Percentiles rank a stretch among this genome's conserved stretches.
Conservation (phyloP, 2,797 vertebrate species). For the Neoniphon sammara region DNA sequence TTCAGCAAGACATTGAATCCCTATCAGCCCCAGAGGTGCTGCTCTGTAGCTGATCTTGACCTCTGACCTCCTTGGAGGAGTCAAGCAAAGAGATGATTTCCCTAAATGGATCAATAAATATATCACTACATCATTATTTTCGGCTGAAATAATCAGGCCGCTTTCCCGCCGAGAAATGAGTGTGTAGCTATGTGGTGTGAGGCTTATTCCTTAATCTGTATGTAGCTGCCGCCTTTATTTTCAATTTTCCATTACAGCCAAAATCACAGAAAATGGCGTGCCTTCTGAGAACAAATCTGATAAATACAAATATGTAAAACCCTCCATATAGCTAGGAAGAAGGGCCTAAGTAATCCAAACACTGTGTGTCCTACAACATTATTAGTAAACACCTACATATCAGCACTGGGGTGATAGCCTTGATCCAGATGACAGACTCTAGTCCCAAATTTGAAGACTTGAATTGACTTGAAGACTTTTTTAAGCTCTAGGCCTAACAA, state of each 20-base stretch:
- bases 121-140: slow-evolving; percentile 1
- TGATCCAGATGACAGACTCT: too few relatives aligned
- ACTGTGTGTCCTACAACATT: too few relatives aligned
- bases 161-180: slow-evolving; percentile 10
- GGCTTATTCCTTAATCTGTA: slow-evolving; percentile 35
- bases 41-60: too few relatives aligned
- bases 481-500: too few relatives aligned
- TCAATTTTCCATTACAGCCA: slow-evolving; percentile 8
- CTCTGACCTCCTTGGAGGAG: too few relatives aligned
- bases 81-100: not conserved
- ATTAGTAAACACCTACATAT: too few relatives aligned
- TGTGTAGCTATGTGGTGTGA: slow-evolving; percentile 27
- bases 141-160: slow-evolving; percentile 22
- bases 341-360: not conserved
- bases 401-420: too few relatives aligned
- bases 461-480: too few relatives aligned
- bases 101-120: slow-evolving; percentile 1
- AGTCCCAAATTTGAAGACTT: too few relatives aligned
- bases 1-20: too few relatives aligned
- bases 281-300: slow-evolving; percentile 44
- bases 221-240: slow-evolving; percentile 24
- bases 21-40: too few relatives aligned
- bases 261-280: slow-evolving; percentile 8
- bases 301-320: slow-evolving; percentile 56
- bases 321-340: slow-evolving; percentile 17